Conservation (phyloP, 2,113 vertebrate genomes). For the Laterallus jamaicensis region DNA sequence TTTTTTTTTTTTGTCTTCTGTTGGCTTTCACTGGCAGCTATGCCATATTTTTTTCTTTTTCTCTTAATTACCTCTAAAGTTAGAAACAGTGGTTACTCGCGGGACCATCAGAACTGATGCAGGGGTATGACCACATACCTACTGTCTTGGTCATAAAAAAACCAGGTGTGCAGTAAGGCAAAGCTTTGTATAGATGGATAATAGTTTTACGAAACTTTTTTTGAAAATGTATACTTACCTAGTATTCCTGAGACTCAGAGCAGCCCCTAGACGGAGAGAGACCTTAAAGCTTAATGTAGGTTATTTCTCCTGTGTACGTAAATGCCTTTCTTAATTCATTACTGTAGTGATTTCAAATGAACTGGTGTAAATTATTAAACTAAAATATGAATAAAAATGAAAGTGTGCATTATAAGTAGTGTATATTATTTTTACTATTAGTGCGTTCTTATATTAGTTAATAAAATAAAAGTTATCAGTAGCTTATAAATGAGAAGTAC, state of each 20-base stretch:
- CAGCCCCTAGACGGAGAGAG: background rate
- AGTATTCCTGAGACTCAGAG: background rate
- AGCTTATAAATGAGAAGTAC: background rate
- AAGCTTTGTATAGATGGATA: background rate
- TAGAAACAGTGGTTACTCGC: background rate
- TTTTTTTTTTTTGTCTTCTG: background rate
- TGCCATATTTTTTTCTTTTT: background rate
- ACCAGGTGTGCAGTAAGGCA: background rate
- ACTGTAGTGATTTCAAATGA: background rate
- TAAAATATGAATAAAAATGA: background rate
- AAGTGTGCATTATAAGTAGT: background rate
- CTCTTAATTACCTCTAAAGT: background rate
- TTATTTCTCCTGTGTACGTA: background rate
- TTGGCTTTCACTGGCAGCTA: background rate
- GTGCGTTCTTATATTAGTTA: background rate
- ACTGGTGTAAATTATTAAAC: background rate
- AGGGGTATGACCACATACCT: background rate
- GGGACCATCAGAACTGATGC: background rate
- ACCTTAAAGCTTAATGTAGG: background rate
- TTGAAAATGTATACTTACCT: background rate
- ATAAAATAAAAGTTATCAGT: background rate
- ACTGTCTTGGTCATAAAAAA: background rate
- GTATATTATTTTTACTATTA: background rate
- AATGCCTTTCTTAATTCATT: background rate
- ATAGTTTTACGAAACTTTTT: background rate